Base-by-base conservation (phyloP, 2,888 invertebrate species). In the Drosophila mettleri region DNA sequence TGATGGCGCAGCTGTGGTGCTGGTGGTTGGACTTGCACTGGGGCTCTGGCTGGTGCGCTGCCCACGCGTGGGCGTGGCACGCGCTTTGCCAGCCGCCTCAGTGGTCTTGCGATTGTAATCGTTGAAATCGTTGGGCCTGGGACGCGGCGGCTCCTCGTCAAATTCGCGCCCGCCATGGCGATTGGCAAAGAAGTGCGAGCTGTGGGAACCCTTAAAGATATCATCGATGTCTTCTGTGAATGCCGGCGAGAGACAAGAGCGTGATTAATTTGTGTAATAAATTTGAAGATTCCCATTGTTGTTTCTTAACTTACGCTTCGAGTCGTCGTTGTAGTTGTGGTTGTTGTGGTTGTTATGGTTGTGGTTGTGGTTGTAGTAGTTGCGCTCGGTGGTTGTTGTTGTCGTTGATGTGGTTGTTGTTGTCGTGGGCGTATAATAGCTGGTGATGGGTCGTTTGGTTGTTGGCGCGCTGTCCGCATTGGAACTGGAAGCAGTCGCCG, bases 151-250 rank as follows among this genome's bases (percentile, higher is more conserved):
- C 63, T 90, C 90, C 61, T 94, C 93, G 61, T 94, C 93, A 58
- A 93, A 93, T 88, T 94, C 94, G 77, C 94, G 94, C 8, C 94
- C 94, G 39, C 93, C 93, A 88, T 94, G 94, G 51, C 93, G 93
- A 86, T 94, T 94, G 80, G 95, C 95, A 92, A 95, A 96, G 93
- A 96, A 96, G 91, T 96, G 95, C 1, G 96, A 95, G 64, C 95
- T 95, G 90, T 95, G 95, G 24, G 95, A 95, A 43, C 94, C 94
- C 78, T 95, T 94, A 64, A 95, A 94, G 63, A 94, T 93, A 82
- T 95, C 95, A 62, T 94, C 94, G 90, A 92, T 69, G 88, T 92
- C 90, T 91, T 91, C 91, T 91, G 80, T 34, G 48, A 45, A 43
- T n/a, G 38, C 33, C 41, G 24, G 55, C 58, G 33, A 65, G 68